A percentile compares a stretch with the other conserved stretches of the same genome.
Conservation (phyloP, 2,113 vertebrate genomes). For the Pholis gunnellus region DNA sequence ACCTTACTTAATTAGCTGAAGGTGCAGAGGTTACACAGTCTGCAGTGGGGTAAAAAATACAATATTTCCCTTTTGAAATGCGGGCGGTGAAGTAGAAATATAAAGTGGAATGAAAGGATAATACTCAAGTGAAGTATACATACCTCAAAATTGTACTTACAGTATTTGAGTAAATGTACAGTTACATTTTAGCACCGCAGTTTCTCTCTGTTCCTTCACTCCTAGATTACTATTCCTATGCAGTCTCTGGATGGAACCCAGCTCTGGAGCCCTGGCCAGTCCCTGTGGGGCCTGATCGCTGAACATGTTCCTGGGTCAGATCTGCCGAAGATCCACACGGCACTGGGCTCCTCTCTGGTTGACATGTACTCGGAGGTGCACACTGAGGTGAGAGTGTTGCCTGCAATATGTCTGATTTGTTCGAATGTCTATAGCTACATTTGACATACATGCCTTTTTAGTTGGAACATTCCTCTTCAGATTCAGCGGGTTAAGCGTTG, state of each 20-base stretch:
- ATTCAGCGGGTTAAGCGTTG: not conserved
- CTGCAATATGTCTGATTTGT: not conserved
- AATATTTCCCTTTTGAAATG: not conserved
- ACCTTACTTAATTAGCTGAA: too few relatives aligned
- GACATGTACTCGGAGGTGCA: slow-evolving; percentile 86
- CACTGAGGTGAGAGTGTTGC: slow-evolving; percentile 82
- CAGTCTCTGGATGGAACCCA: slow-evolving; percentile 62
- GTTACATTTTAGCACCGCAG: not conserved
- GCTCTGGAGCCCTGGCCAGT: slow-evolving; percentile 61
- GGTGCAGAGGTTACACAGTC: too few relatives aligned
- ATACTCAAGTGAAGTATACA: not conserved
- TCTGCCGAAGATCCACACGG: slow-evolving; percentile 80
- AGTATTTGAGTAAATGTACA: not conserved
- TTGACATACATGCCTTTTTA: not conserved
- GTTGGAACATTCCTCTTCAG: not conserved
- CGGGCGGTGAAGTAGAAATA: not conserved
- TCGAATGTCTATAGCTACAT: not conserved
- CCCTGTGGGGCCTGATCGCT: slow-evolving; percentile 86
- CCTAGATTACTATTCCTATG: slow-evolving; percentile 53
- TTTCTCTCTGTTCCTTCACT: not conserved
- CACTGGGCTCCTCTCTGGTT: slow-evolving; percentile 83
- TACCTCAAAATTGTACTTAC: not conserved
- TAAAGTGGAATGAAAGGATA: too few relatives aligned
- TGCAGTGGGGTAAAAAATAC: not conserved
- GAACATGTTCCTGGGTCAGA: slow-evolving; percentile 81